Evolutionary conservation across 1,140 invertebrate genomes (phyloP).

Genomic region (Calycopis cecrops): DNA sequence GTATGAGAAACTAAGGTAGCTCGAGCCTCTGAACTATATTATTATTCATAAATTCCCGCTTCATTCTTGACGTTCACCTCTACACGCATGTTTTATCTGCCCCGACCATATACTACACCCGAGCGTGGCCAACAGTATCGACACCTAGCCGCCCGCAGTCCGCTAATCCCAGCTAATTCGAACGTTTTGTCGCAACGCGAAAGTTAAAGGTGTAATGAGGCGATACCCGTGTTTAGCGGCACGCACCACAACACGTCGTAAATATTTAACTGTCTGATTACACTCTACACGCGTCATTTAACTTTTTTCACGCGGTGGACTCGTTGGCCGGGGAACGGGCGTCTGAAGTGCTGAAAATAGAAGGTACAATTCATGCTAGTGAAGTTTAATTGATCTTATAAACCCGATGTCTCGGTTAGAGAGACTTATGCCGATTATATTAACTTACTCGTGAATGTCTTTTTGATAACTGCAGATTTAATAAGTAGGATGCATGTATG

Average conservation of each 20-base stretch:
- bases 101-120: slow-evolving; percentile 3
- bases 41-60: no score
- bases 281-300: slow-evolving; percentile 2
- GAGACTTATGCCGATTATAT: no score
- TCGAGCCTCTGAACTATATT: no score
- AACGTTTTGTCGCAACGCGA: slow-evolving; percentile 7
- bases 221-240: slow-evolving; percentile 3
- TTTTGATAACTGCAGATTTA: no score
- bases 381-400: no score
- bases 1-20: no score
- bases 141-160: not conserved
- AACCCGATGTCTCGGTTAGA: no score
- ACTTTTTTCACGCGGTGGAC: not conserved
- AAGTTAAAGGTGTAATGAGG: slow-evolving; percentile 8
- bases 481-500: no score
- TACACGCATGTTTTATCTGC: not conserved
- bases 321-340: not conserved
- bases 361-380: no score
- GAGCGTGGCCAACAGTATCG: not conserved
- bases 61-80: no score
- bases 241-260: slow-evolving; percentile 1
- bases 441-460: no score
- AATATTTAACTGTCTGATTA: slow-evolving; percentile 10
- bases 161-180: slow-evolving; percentile 7
- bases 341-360: no score